Conservation (phyloP, 2,797 vertebrate species). For the Phoxinus dragarum region DNA sequence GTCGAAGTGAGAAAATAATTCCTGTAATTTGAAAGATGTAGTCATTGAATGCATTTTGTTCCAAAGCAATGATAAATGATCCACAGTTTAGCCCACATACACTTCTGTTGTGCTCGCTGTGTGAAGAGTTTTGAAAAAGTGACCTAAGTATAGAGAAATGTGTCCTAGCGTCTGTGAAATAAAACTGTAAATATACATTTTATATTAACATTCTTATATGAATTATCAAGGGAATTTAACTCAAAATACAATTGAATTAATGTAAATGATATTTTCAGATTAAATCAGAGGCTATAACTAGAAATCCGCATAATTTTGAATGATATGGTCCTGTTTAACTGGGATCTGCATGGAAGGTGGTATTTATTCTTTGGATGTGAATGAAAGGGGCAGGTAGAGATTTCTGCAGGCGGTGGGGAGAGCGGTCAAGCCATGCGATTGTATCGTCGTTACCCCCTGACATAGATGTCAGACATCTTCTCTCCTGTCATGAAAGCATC, state of each 20-base stretch:
- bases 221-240: neutral
- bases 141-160: too few species aligned
- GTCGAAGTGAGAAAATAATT: too few species aligned
- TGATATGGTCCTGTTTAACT: conserved; percentile 70
- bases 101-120: too few species aligned
- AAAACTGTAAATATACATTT: neutral
- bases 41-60: too few species aligned
- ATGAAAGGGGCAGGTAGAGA: conserved; percentile 25
- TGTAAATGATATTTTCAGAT: neutral
- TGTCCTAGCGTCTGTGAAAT: too few species aligned
- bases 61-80: too few species aligned
- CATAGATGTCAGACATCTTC: conserved; percentile 93
- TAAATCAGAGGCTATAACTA: neutral
- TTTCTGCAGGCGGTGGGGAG: conserved; percentile 35
- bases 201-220: neutral
- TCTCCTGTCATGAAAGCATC: conserved; percentile 91
- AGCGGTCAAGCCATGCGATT: conserved; percentile 79
- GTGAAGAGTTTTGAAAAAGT: too few species aligned
- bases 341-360: conserved; percentile 31
- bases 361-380: conserved; percentile 56
- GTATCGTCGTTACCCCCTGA: conserved; percentile 86
- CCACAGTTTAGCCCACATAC: too few species aligned
- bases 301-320: conserved; percentile 35
- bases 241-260: neutral
- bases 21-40: too few species aligned